Conservation (phyloP, 1,140 invertebrate species). For the Drosophila micromelanica region DNA sequence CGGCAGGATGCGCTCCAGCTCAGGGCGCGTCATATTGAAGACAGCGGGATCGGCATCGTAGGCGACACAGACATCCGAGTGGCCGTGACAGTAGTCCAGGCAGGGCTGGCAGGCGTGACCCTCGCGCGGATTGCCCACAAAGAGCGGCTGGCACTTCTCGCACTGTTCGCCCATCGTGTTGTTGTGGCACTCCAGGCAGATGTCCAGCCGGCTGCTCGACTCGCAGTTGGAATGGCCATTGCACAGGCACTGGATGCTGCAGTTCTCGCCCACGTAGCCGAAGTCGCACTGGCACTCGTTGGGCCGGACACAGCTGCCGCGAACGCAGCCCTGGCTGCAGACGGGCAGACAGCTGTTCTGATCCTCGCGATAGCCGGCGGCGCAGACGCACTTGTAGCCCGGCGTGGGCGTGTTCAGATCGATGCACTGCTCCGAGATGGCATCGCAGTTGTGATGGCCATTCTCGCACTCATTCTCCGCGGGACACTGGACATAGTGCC, state of each 20-base stretch:
- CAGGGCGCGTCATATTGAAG: constrained; percentile 86
- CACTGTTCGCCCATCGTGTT: constrained; percentile 96
- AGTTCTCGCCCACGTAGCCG: constrained; percentile 97
- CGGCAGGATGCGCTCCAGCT: constrained; percentile 86
- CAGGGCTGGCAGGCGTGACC: constrained; percentile 95
- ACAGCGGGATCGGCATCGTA: constrained; percentile 86
- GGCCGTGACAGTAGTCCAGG: constrained; percentile 94
- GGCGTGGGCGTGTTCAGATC: constrained; percentile 86
- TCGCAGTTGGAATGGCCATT: constrained; percentile 97
- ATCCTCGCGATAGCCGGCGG: constrained; percentile 90
- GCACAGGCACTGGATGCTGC: constrained; percentile 96
- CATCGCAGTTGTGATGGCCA: constrained; percentile 95
- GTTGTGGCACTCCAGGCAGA: constrained; percentile 94
- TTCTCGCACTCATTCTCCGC: constrained; percentile 97
- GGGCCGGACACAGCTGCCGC: constrained; percentile 93
- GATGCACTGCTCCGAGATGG: constrained; percentile 92
- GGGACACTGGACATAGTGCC: constrained; percentile 95
- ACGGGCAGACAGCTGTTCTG: constrained; percentile 90
- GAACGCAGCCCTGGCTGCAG: constrained; percentile 94
- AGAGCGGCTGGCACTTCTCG: constrained; percentile 94
- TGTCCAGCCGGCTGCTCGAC: constrained; percentile 92
- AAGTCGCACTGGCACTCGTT: constrained; percentile 96
- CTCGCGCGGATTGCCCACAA: constrained; percentile 95
- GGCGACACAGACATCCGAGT: constrained; percentile 92
- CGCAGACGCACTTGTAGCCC: constrained; percentile 95